Conservation (phyloP, 2,888 invertebrate species). For the Gortyna flavago region DNA sequence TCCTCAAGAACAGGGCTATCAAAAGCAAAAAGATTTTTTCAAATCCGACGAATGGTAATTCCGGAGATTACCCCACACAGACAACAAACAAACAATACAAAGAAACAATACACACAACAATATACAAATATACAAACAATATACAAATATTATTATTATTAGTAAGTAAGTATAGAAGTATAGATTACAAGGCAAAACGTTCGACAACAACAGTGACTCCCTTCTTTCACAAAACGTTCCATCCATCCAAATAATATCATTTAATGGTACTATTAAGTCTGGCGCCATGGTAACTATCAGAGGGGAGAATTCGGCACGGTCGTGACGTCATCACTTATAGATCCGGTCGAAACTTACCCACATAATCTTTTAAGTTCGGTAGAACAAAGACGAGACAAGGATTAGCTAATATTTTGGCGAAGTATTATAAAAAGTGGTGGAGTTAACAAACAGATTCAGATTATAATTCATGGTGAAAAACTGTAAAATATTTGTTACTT, state of each 20-base stretch:
- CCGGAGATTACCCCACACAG: no score
- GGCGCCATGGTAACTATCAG: constrained; percentile 58
- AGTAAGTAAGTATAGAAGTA: no score
- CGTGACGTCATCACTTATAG: constrained; percentile 48
- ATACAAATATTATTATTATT: no score
- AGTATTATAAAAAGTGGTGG: background rate
- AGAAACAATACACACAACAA: no score
- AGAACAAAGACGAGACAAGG: background rate
- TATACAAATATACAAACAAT: no score
- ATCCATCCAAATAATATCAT: constrained; percentile 45
- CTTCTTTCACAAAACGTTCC: constrained; percentile 10
- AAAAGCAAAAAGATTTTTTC: no score
- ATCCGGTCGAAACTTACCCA: background rate
- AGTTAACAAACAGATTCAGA: background rate
- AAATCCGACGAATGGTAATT: no score
- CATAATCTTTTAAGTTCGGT: background rate
- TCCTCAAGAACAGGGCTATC: no score
- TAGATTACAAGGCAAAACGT: background rate
- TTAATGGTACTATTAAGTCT: constrained; percentile 39
- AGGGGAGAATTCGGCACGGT: constrained; percentile 41
- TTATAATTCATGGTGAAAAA: background rate
- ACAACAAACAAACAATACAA: no score
- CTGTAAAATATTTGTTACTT: background rate
- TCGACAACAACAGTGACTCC: background rate
- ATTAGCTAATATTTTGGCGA: background rate